Evolutionary conservation across 2,888 invertebrate species (phyloP).

Genomic region (Patella pellucida): DNA sequence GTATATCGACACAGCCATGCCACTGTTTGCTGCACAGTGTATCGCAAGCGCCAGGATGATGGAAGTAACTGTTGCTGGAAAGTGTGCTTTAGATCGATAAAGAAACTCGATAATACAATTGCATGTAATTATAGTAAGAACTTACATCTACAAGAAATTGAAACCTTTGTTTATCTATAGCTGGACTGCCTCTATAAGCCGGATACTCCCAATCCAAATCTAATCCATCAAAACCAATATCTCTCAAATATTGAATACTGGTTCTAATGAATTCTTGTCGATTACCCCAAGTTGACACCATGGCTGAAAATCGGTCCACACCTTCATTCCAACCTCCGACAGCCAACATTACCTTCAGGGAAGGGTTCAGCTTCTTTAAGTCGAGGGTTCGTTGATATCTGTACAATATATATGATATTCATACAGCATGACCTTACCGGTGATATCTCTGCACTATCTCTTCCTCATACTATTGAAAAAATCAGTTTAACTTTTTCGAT

Average conservation of each 20-base stretch:
- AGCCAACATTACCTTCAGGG: conserved; percentile 85
- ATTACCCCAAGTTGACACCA: conserved; percentile 19
- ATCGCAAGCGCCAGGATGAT: too few relatives aligned
- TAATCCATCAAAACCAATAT: conserved; percentile 83
- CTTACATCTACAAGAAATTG: conserved; percentile 50
- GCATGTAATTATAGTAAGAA: too few relatives aligned
- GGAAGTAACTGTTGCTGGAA: too few relatives aligned
- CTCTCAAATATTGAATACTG: conserved; percentile 38
- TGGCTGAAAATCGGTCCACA: conserved; percentile 73
- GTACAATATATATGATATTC: neutral
- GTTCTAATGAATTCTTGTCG: conserved; percentile 23
- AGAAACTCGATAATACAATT: too few relatives aligned
- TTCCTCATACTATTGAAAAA: too few relatives aligned
- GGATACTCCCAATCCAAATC: conserved; percentile 97
- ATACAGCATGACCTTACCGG: neutral
- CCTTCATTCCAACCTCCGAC: conserved; percentile 96
- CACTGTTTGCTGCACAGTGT: too few relatives aligned
- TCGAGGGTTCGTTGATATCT: conserved; percentile 24
- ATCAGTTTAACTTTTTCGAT: too few relatives aligned
- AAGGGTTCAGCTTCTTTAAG: conserved; percentile 63
- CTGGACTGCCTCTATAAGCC: conserved; percentile 56
- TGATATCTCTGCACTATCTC: too few relatives aligned
- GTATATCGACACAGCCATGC: too few relatives aligned
- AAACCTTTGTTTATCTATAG: conserved; percentile 56
- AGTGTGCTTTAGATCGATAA: too few relatives aligned